Evolutionary conservation across 2,113 vertebrate species (phyloP).

Genomic region (Periophthalmodon schlosseri): DNA sequence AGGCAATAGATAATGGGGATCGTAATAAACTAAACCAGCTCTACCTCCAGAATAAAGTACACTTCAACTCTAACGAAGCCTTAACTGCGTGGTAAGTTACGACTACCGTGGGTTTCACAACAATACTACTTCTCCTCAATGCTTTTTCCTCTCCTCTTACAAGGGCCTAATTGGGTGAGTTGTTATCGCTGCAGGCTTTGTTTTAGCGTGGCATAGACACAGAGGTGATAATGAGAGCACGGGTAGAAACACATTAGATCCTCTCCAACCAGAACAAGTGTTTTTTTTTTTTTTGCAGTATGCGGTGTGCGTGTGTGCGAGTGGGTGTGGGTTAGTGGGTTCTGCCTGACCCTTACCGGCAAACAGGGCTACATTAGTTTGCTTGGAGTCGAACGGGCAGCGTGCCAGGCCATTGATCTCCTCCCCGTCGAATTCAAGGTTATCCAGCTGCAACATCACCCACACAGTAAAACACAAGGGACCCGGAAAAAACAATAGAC

Average conservation of each 20-base stretch:
- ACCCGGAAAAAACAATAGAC: neutral
- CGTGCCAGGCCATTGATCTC: conserved; percentile 98
- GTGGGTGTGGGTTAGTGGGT: conserved; percentile 24
- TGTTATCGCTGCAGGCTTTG: conserved; percentile 53
- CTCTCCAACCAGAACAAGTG: conserved; percentile 27
- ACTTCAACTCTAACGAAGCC: neutral
- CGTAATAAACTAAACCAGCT: neutral
- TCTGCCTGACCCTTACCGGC: conserved; percentile 85
- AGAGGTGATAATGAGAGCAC: conserved; percentile 62
- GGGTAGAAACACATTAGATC: conserved; percentile 52
- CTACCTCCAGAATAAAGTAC: neutral
- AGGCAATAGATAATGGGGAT: too few relatives aligned
- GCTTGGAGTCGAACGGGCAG: conserved; percentile 98
- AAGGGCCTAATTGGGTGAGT: conserved; percentile 53
- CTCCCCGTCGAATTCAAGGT: conserved; percentile 97
- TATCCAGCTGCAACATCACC: conserved; percentile 86
- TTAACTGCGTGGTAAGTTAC: conserved; percentile 1
- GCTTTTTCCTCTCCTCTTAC: conserved; percentile 35
- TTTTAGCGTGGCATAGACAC: conserved; percentile 56
- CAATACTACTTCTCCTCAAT: neutral
- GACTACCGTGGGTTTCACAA: conserved; percentile 2
- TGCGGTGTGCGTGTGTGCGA: neutral
- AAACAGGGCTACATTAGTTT: conserved; percentile 99
- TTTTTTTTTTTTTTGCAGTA: conserved; percentile 1
- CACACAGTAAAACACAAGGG: conserved; percentile 38